phyloP scores from a whole-genome alignment of 2,797 vertebrate genomes.

The Schizopygopsis malacanthus region DNA sequence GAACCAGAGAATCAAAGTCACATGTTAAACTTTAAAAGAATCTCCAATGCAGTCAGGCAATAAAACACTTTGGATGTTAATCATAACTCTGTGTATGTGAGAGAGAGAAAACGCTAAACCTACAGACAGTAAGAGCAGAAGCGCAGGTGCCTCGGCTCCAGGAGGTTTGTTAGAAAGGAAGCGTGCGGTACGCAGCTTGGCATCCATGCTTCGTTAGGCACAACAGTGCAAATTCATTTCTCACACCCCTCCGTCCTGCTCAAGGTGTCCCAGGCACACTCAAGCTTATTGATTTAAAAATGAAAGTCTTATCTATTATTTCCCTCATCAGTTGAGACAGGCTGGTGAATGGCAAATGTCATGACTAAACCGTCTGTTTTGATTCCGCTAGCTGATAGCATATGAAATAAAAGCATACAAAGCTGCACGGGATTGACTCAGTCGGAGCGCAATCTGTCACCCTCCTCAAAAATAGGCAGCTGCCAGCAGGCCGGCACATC shows the following conservation, averaged over 20 bases:
- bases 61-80: neutral
- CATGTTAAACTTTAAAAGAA: neutral
- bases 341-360: constrained; percentile 16
- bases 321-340: constrained; percentile 6
- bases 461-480: constrained; percentile 45
- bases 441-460: constrained; percentile 70
- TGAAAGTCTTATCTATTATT: neutral
- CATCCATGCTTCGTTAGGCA: constrained; percentile 49
- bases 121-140: neutral
- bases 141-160: constrained; percentile 41
- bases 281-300: constrained; percentile 38
- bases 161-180: neutral
- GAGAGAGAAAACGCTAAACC: neutral
- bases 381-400: constrained; percentile 57
- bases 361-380: constrained; percentile 59
- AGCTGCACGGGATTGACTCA: constrained; percentile 59
- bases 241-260: neutral
- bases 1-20: neutral
- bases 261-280: constrained; percentile 23
- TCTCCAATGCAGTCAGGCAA: neutral
- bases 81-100: neutral
- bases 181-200: neutral
- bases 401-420: constrained; percentile 58
- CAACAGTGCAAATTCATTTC: constrained; percentile 45
- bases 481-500: constrained; percentile 47